Evolutionary conservation across 2,888 invertebrate species (phyloP), one percentile per base, ranked within the genome.

Genomic region (Drosophila kuntzei): DNA sequence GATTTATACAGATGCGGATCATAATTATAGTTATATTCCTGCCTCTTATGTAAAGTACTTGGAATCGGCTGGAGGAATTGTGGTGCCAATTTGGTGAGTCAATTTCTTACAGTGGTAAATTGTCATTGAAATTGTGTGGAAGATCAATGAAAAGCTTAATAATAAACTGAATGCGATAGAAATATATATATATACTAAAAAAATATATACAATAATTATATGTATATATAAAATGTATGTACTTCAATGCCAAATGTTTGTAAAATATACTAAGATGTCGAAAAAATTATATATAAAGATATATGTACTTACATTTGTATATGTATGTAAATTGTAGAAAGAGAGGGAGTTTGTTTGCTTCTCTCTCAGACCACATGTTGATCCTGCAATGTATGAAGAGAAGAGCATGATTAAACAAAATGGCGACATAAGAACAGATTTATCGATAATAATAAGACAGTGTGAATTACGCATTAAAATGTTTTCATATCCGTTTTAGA

Each of bases 1-100:
- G 4, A 91, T 92, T 47, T 95, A 93, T 0, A 90, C 93, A 7
- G 91, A 93, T 37, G 1, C 8, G 3, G 22, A 2, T 9, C 6
- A 2, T 49, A 94, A 94, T 85, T 93, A 94, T 5, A 96, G 96
- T 86, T 97, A 95, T 86, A 96, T 98, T 50, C 95, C 96, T 0
- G 95, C 97, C 0, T 96, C 96, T 0, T 98, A 98, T 89, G 96
- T 98, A 1, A 97, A 98, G 91, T 96, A 94, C 91, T 89, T 98
- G 32, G 97, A 98, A 93, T 94, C 95, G 53, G 95, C 96, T 1
- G 98, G 98, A 4, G 98, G 96, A 3, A 93, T 96, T 85, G 97
- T 96, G 0, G 95, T 97, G 16, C 97, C 97, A 0, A 95, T 97
- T 88, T 94, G 95, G 97, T 97, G 91, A 93, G 94, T 57, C 8